These are phyloP conservation scores for Agrotis exclamationis DNA, from an alignment of 2,888 invertebrate species.

Conservation along the genomic window DNA sequence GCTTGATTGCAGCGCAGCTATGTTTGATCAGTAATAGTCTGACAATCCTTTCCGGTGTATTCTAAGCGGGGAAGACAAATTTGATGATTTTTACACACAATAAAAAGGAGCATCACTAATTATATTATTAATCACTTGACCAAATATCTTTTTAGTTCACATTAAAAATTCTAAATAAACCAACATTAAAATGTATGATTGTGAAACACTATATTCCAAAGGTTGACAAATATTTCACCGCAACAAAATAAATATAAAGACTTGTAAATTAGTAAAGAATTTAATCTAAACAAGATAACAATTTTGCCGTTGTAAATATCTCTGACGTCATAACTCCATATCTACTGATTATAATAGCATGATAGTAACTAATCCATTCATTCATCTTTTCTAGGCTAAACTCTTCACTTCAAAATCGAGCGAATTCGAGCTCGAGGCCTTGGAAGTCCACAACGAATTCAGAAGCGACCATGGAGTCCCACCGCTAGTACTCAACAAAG, in stretches of 20 bases:
- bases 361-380: constrained; percentile 39
- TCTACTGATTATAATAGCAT: constrained; percentile 6
- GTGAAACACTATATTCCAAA: too few relatives aligned
- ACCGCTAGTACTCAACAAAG: constrained; percentile 91
- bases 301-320: constrained; percentile 18
- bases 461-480: constrained; percentile 85
- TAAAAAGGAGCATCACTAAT: too few relatives aligned
- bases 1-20: too few relatives aligned
- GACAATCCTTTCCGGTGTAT: too few relatives aligned
- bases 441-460: constrained; percentile 86
- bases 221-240: too few relatives aligned
- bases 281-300: constrained; percentile 34
- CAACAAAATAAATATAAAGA: too few relatives aligned
- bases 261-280: constrained; percentile 3
- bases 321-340: constrained; percentile 42
- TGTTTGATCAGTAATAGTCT: too few relatives aligned
- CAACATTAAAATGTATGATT: too few relatives aligned
- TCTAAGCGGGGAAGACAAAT: too few relatives aligned
- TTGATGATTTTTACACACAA: too few relatives aligned
- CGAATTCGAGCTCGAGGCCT: constrained; percentile 85
- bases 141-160: too few relatives aligned
- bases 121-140: too few relatives aligned
- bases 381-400: constrained; percentile 81
- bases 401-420: constrained; percentile 82
- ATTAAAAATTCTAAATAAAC: neutral